These are phyloP conservation scores for Ceyx melanurus DNA, from an alignment of 2,113 vertebrate species.

Conservation along the genomic window DNA sequence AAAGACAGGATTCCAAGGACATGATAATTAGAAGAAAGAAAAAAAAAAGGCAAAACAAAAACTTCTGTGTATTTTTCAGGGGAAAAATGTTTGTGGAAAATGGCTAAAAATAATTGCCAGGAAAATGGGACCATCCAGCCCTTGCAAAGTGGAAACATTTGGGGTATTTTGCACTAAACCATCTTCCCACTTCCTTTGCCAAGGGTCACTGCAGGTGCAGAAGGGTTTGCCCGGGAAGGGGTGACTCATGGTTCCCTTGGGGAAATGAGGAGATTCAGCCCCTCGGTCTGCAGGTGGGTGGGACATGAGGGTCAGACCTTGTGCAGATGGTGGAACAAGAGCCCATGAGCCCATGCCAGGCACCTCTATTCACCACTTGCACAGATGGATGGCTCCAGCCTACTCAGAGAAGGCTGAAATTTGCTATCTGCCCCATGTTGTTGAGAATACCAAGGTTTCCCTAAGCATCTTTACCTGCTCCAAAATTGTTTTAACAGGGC, in stretches of 20 bases:
- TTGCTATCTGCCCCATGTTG: accelerated
- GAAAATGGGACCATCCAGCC: neutral
- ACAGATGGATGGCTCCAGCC: neutral
- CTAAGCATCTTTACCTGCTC: neutral
- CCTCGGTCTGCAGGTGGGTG: neutral
- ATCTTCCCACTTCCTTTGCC: neutral
- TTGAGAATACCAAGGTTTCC: neutral
- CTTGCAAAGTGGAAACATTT: slow-evolving; percentile 37
- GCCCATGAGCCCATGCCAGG: neutral
- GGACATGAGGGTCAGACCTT: neutral
- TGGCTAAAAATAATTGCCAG: slow-evolving; percentile 34
- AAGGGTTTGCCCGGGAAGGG: neutral
- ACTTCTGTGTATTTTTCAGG: neutral
- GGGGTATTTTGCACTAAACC: slow-evolving; percentile 6
- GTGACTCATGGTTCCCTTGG: neutral
- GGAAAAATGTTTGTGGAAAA: slow-evolving; percentile 17
- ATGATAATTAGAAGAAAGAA: neutral
- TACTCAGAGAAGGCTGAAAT: neutral
- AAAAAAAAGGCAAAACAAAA: neutral
- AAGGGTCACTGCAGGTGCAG: neutral
- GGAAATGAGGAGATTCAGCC: neutral
- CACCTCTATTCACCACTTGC: accelerated
- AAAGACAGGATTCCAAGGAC: slow-evolving; percentile 23
- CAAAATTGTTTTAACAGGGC: neutral
- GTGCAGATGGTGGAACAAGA: neutral